Evolutionary conservation across 2,113 vertebrate genomes (phyloP), one percentile per base, ranked within the genome.

Genomic region (Rhombomys opimus): DNA sequence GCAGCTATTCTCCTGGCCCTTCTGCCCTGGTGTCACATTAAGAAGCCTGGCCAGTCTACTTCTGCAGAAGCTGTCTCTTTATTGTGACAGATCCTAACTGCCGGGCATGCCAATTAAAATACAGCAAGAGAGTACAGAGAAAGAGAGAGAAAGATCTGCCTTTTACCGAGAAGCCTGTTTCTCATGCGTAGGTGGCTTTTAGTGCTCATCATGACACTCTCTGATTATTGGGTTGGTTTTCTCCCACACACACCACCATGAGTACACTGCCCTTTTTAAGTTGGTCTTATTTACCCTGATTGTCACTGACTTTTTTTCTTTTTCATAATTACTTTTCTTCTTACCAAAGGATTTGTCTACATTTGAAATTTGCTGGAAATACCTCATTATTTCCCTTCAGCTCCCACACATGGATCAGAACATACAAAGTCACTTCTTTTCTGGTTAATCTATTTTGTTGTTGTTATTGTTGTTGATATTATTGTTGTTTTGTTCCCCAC

Each of bases 81-180:
- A 93, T 95, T 95, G 87, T n/a, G 84, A 59, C 30, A 93, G 73
- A 93, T 86, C 70, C 94, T 68, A 95, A 88, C 59, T 41, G 32
- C 81, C 32, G 23, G 91, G 63, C 17, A 10, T 68, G 81, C 91
- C 95, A 59, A 82, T 92, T 87, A 97, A 90, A 85, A 93, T 11
- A 32, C 7, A 63, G 78, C 20, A 30, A 72, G 65, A 32, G 52
- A 72, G 22, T 63, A 46, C 61, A 93, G 38, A 94, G 70, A 14
- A 35, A 61, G n/a, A 23, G 0, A 32, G 17, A 25, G 1, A 57
- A 65, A 65, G 59, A 91, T 1, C 17, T n/a, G 68, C 23, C 41
- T 22, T 38, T 86, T 61, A 22, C 27, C 23, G 67, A 50, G 59
- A 38, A 50, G 32, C n/a, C 65, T 23, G 5, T 13, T 67, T 65